Conservation (phyloP, 2,113 vertebrate species). For the Oncorhynchus kisutch region DNA sequence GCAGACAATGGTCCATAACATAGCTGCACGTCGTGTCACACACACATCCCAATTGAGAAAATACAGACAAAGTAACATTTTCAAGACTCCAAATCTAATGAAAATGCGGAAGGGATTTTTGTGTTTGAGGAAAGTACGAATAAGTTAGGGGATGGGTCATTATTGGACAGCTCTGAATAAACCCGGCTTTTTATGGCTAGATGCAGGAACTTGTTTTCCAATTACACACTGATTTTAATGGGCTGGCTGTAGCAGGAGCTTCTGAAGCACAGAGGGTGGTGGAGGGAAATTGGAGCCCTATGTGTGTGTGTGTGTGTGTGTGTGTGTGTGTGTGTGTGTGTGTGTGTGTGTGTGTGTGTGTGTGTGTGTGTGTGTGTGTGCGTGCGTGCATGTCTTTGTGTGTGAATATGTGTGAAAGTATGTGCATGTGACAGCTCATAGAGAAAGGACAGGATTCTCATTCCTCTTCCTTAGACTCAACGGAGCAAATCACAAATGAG, state of each 20-base stretch:
- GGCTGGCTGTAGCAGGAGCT: constrained; percentile 22
- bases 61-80: constrained; percentile 21
- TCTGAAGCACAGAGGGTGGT: constrained; percentile 24
- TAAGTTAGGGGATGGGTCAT: constrained; percentile 27
- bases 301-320: background rate
- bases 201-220: constrained; percentile 41
- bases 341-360: too few relatives aligned
- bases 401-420: background rate
- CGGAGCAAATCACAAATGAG: background rate
- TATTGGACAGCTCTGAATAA: constrained; percentile 23
- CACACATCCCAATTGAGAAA: background rate
- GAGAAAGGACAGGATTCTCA: too few relatives aligned
- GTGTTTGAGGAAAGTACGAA: constrained; percentile 17
- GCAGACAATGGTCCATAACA: too few relatives aligned
- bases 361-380: too few relatives aligned
- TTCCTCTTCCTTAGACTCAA: too few relatives aligned
- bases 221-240: constrained; percentile 39
- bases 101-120: constrained; percentile 21
- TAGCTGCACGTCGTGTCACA: too few relatives aligned
- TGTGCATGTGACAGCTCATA: background rate
- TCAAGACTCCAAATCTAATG: constrained; percentile 6
- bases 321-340: background rate
- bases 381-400: too few relatives aligned
- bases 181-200: constrained; percentile 25
- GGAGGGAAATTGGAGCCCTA: constrained; percentile 30